phyloP scores from a whole-genome alignment of 1,140 invertebrate genomes.

The Cecropterus lyciades region DNA sequence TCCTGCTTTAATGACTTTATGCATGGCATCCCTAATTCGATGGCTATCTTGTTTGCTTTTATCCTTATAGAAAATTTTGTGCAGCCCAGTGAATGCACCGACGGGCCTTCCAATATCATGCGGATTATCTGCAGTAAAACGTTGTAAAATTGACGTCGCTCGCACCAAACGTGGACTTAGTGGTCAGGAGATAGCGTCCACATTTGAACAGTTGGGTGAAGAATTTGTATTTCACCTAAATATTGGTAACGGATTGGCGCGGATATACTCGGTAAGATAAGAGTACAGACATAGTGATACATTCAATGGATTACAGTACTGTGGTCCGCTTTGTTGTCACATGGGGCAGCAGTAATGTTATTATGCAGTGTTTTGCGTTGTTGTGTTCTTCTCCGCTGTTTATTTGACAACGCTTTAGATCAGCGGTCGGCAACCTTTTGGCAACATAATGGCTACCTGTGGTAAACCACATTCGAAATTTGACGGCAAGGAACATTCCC shows the following conservation, averaged over 20 bases:
- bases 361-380: slow-evolving; percentile 38
- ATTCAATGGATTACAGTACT: slow-evolving; percentile 75
- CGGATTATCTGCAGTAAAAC: slow-evolving; percentile 78
- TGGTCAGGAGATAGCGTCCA: slow-evolving; percentile 47
- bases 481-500: too few relatives aligned
- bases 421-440: too few relatives aligned
- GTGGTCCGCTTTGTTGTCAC: slow-evolving; percentile 59
- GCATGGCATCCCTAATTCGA: slow-evolving; percentile 41
- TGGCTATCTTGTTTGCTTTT: slow-evolving; percentile 83
- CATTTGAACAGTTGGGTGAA: slow-evolving; percentile 48
- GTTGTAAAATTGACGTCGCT: slow-evolving; percentile 62
- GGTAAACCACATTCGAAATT: too few relatives aligned
- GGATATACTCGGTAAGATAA: slow-evolving; percentile 75
- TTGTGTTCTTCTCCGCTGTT: slow-evolving; percentile 19
- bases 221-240: slow-evolving; percentile 81
- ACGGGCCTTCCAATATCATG: slow-evolving; percentile 80
- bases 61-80: slow-evolving; percentile 84
- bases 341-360: slow-evolving; percentile 45
- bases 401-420: slow-evolving; percentile 12
- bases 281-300: slow-evolving; percentile 73
- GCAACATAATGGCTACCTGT: too few relatives aligned
- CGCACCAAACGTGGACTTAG: slow-evolving; percentile 55
- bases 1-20: not conserved
- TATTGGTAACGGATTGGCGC: slow-evolving; percentile 81
- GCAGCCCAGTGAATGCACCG: slow-evolving; percentile 80